These are phyloP conservation scores for Polypedilum pembai DNA, from an alignment of 1,140 invertebrate species.

Conservation along the genomic window DNA sequence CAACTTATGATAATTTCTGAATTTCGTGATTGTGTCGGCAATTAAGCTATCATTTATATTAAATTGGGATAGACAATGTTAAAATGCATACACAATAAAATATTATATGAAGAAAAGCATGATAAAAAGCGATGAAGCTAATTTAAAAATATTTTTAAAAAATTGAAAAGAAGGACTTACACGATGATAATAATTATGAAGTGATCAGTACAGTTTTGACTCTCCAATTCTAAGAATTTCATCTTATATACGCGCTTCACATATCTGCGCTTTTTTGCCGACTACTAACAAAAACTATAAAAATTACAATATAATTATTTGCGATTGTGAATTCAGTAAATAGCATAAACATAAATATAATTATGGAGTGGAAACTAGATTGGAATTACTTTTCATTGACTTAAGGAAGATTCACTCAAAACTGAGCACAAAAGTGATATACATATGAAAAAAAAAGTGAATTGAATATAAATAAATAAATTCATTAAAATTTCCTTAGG, in stretches of 20 bases:
- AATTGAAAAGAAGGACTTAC: no score
- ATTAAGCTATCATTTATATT: no score
- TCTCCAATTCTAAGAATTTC: not conserved
- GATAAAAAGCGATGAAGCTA: no score
- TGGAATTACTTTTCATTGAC: not conserved
- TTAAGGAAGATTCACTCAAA: not conserved
- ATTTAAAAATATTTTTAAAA: no score
- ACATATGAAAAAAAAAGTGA: not conserved
- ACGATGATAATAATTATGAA: not conserved
- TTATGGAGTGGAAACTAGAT: not conserved
- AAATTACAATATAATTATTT: not conserved
- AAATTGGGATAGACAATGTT: no score
- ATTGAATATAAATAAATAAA: not conserved
- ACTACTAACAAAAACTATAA: not conserved
- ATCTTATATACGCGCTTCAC: not conserved
- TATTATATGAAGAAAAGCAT: no score
- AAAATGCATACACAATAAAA: no score
- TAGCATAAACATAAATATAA: not conserved
- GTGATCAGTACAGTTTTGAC: not conserved
- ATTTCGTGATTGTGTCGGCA: no score
- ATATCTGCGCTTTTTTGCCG: not conserved
- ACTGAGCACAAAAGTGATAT: not conserved
- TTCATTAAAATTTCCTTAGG: constrained; percentile 12
- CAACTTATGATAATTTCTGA: no score
- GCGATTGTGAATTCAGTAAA: not conserved